Evolutionary conservation across 2,797 vertebrate genomes (phyloP).

Genomic region (Danio tinwini): DNA sequence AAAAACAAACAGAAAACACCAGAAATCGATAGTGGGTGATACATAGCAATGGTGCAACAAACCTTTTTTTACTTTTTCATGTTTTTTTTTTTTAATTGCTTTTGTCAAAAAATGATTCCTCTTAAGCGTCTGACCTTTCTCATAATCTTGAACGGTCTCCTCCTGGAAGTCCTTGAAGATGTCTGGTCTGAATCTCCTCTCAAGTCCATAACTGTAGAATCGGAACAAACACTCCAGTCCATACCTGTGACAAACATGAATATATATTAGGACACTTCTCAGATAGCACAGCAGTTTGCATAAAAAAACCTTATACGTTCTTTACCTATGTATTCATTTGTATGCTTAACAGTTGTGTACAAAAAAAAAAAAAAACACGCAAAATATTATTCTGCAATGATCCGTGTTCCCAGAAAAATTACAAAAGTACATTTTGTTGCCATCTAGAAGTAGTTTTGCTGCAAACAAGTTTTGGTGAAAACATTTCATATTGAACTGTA

Average conservation of each 20-base stretch:
- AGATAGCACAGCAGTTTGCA: background rate
- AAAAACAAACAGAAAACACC: background rate
- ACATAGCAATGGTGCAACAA: background rate
- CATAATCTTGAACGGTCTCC: constrained; percentile 92
- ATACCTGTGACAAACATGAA: constrained; percentile 79
- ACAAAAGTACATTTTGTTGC: background rate
- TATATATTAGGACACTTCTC: background rate
- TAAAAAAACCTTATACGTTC: background rate
- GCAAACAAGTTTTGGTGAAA: background rate
- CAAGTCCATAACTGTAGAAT: constrained; percentile 96
- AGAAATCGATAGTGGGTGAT: background rate
- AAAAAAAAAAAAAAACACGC: background rate
- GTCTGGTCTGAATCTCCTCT: constrained; percentile 92
- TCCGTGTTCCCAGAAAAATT: background rate
- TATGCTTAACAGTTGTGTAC: background rate
- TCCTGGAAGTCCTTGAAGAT: constrained; percentile 96
- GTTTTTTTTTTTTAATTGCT: background rate
- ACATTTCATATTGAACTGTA: background rate
- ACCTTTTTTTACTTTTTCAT: background rate
- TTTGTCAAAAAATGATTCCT: background rate
- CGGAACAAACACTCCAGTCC: constrained; percentile 96
- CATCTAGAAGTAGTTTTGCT: background rate
- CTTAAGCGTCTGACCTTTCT: constrained; percentile 82
- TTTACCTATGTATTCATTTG: constrained; percentile 8
- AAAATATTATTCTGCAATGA: background rate